Percentiles rank a stretch among this genome's conserved stretches.
phyloP scores from a whole-genome alignment of 2,113 vertebrate species.

The Pycnonotus jocosus region DNA sequence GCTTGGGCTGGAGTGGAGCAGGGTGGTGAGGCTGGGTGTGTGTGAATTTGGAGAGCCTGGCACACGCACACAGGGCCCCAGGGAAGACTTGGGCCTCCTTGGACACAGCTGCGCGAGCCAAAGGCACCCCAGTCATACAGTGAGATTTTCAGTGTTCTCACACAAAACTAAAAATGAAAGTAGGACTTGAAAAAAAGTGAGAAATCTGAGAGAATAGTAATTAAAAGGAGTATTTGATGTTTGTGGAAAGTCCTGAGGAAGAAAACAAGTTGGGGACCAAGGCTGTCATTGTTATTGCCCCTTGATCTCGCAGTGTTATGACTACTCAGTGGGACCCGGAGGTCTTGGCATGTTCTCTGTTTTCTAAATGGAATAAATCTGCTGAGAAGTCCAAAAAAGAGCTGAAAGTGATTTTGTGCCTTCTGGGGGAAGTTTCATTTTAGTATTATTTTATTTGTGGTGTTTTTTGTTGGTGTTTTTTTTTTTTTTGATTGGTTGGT shows the following conservation, averaged over 20 bases:
- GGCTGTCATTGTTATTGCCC: not conserved
- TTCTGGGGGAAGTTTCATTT: not conserved
- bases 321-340: not conserved
- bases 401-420: not conserved
- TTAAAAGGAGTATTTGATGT: not conserved
- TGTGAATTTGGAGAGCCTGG: not conserved
- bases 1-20: not conserved
- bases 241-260: not conserved
- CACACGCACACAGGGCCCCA: too few species aligned
- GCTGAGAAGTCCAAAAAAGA: not conserved
- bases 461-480: not conserved
- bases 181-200: not conserved
- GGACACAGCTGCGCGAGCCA: accelerated
- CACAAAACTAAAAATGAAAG: not conserved
- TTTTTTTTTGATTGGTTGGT: not conserved
- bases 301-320: not conserved
- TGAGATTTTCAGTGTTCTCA: not conserved
- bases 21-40: accelerated
- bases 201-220: not conserved
- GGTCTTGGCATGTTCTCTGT: not conserved
- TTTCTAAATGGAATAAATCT: not conserved
- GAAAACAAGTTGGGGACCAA: not conserved
- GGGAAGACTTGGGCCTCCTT: not conserved
- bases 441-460: not conserved
- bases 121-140: accelerated